phyloP scores from a whole-genome alignment of 2,888 invertebrate species.

The Plebejus melissa region DNA sequence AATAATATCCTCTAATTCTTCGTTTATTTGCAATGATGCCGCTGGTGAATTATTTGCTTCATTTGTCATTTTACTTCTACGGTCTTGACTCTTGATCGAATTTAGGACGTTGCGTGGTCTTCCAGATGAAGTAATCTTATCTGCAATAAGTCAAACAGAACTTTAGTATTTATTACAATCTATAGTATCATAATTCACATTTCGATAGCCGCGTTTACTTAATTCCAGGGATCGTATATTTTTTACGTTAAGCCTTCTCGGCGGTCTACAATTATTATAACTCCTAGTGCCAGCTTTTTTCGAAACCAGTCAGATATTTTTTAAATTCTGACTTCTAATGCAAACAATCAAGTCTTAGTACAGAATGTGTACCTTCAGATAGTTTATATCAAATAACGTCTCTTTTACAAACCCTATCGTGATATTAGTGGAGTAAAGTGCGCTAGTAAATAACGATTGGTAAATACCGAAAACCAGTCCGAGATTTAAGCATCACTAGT shows the following conservation, averaged over 20 bases:
- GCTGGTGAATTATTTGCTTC: slow-evolving; percentile 30
- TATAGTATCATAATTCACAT: neutral
- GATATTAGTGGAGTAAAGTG: neutral
- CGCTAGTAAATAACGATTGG: slow-evolving; percentile 26
- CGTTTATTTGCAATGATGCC: slow-evolving; percentile 37
- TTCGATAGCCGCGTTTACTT: no score
- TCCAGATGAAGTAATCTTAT: neutral
- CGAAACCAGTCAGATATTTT: no score
- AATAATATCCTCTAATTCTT: slow-evolving; percentile 40
- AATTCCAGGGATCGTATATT: neutral
- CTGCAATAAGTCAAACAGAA: neutral
- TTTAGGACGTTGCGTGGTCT: neutral
- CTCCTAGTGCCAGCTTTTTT: no score
- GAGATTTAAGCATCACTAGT: slow-evolving; percentile 34
- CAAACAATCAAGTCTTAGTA: no score
- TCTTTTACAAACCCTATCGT: neutral
- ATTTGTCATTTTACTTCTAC: slow-evolving; percentile 31
- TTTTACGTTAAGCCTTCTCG: neutral
- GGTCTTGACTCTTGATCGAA: neutral
- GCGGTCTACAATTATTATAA: no score
- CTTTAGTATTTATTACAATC: neutral
- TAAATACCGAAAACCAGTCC: slow-evolving; percentile 31
- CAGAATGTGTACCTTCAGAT: neutral
- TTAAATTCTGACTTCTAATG: no score
- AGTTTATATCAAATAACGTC: slow-evolving; percentile 7